Evolutionary conservation across 1,140 invertebrate species (phyloP), one percentile per base, ranked within the genome.

Genomic region (Conus ventricosus): DNA sequence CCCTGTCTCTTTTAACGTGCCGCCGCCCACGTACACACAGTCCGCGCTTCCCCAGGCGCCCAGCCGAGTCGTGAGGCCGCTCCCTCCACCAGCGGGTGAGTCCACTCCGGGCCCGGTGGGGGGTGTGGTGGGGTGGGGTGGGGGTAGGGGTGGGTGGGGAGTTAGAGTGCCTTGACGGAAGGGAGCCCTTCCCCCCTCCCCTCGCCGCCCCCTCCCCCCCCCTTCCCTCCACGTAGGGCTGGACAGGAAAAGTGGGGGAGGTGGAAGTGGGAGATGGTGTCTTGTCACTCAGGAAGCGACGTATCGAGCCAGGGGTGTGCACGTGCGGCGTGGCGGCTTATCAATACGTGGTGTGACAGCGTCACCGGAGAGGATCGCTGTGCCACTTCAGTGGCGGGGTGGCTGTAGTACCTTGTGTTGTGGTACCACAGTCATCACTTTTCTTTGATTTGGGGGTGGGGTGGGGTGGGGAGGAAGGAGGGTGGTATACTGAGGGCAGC

Each of bases 1-100:
- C 25, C 80, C 23, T 81, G 80, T 54, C 39, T 39, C 51, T 81
- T 81, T 81, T 81, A 81, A 51, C 80, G 80, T 81, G 39, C 39
- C 39, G 80, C 39, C 80, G 53, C 80, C 80, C 80, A 39, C 80
- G 51, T 81, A 23, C 80, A 23, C 76, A 23, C 76, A 10, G 25
- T 78, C 76, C 76, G 76, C 76, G 67, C 27, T 78, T 78, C 39
- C 39, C 76, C n/a, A 10, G 75, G 25, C 25, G 7, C 25, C 11
- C 25, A 78, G 8, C 8, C 25, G 27, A 10, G 25, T n/a, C 76
- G 67, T 78, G 76, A 78, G 76, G 76, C 76, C 76, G 76, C 76
- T 78, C 76, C 76, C 76, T 78, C 76, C 76, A 27, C 76, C 25
- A 27, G 76, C 67, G 76, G 76, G 39, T 39, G 76, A 78, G 76